phyloP scores from a whole-genome alignment of 2,113 vertebrate species.

The Daubentonia madagascariensis region DNA sequence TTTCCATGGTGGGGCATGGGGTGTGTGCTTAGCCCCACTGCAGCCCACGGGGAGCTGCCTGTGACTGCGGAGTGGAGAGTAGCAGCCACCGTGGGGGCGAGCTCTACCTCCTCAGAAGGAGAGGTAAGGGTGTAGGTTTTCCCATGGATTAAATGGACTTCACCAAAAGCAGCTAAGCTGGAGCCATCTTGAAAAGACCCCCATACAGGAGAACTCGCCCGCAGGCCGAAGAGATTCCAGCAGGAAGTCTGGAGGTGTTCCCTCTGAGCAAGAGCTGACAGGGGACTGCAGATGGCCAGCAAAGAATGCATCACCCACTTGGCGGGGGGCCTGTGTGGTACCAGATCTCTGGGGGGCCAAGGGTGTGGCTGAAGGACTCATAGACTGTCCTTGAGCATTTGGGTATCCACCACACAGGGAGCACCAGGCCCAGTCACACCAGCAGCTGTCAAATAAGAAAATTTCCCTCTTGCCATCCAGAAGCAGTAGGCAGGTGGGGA shows the following conservation, averaged over 20 bases:
- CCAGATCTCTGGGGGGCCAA: not conserved
- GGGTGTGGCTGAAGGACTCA: not conserved
- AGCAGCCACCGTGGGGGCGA: rapidly evolving
- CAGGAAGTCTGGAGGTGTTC: not conserved
- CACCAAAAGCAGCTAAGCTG: not conserved
- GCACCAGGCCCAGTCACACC: not conserved
- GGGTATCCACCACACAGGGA: not conserved
- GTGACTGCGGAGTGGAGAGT: not conserved
- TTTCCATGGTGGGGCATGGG: not conserved
- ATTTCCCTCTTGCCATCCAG: not conserved
- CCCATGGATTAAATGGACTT: not conserved
- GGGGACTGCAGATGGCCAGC: not conserved
- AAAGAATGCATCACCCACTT: not conserved
- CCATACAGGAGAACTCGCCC: not conserved
- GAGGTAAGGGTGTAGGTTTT: not conserved
- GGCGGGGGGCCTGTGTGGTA: not conserved
- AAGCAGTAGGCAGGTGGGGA: not conserved
- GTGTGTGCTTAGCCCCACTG: not conserved
- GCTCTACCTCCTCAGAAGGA: not conserved
- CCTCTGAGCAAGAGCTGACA: not conserved
- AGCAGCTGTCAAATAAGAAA: not conserved
- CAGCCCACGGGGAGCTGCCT: not conserved
- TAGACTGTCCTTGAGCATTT: not conserved
- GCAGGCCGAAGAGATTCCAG: not conserved
- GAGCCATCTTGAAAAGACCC: not conserved